Percentiles rank a stretch among this genome's conserved stretches.
Evolutionary conservation across 1,140 invertebrate genomes (phyloP).

Genomic region (Ruditapes philippinarum): DNA sequence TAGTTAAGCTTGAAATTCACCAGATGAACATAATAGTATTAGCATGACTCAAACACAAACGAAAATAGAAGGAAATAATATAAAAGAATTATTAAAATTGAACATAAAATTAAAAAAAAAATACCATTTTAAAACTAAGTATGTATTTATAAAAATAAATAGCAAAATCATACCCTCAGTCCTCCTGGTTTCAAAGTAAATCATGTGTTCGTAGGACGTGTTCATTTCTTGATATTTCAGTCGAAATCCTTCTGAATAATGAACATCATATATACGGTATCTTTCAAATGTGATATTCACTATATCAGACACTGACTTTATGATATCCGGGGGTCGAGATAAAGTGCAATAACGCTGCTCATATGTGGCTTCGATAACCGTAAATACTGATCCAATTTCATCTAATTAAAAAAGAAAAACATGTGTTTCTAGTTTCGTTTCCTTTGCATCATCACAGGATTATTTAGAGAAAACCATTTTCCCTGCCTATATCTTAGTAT

Average conservation of each 20-base stretch:
- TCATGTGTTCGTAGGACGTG: not conserved
- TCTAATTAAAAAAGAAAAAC: no score
- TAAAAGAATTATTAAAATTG: no score
- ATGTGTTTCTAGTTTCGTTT: no score
- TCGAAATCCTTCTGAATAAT: not conserved
- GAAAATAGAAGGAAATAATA: no score
- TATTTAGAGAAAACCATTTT: no score
- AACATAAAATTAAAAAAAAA: not conserved
- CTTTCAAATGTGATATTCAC: not conserved
- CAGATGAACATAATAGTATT: no score
- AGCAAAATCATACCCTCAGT: not conserved
- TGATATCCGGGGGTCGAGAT: not conserved
- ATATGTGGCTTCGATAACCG: not conserved
- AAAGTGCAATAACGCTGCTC: not conserved
- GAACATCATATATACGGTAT: not conserved
- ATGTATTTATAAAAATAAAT: no score
- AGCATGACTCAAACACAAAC: no score
- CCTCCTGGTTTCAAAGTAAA: not conserved
- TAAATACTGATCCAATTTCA: not conserved
- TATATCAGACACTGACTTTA: not conserved
- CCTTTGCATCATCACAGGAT: no score
- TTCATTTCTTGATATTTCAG: not conserved
- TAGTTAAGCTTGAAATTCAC: no score
- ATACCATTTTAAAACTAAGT: no score
- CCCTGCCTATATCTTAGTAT: no score